phyloP scores from a whole-genome alignment of 2,113 vertebrate species.

The Chaetops frenatus region DNA sequence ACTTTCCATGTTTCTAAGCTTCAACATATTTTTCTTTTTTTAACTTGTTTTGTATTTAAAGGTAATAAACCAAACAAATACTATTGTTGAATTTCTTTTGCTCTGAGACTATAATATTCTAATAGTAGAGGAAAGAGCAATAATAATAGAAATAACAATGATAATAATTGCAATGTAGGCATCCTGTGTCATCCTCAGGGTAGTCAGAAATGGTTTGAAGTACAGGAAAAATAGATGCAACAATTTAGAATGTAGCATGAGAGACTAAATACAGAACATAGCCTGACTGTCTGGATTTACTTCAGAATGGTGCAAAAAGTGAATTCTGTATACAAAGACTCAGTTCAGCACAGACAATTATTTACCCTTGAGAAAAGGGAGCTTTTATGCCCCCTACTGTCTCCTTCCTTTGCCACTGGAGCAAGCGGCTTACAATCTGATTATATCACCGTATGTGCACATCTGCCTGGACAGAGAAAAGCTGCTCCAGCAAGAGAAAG shows the following conservation, averaged over 20 bases:
- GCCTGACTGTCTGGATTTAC: neutral
- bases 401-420: neutral
- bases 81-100: neutral
- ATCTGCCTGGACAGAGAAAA: neutral
- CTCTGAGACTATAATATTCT: neutral
- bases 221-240: neutral
- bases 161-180: neutral
- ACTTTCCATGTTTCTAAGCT: neutral
- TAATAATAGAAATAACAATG: neutral
- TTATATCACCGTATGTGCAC: fast-evolving
- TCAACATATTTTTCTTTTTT: neutral
- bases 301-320: neutral
- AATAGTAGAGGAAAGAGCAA: neutral
- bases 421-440: neutral
- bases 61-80: neutral
- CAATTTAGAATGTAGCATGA: neutral
- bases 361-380: neutral
- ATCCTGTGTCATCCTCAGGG: neutral
- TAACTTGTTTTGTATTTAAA: neutral
- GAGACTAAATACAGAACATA: neutral
- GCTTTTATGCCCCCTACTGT: neutral
- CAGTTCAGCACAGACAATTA: neutral
- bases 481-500: neutral
- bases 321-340: neutral
- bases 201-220: neutral